Percentiles rank a stretch among this genome's conserved stretches.
Conservation (phyloP, 1,140 invertebrate species). For the Babylonia areolata region DNA sequence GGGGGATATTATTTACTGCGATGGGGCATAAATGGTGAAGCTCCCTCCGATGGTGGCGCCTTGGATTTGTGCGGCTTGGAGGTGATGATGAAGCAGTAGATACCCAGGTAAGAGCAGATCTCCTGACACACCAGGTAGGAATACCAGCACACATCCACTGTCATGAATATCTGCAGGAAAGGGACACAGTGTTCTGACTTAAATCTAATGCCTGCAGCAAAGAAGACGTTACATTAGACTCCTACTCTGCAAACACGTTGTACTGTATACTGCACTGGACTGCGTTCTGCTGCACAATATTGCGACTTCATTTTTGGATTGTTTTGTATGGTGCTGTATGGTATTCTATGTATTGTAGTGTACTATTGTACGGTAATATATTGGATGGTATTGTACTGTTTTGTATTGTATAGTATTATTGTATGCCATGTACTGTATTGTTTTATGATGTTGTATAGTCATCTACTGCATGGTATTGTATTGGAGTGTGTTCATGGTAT, state of each 20-base stretch:
- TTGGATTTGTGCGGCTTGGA: conserved; percentile 44
- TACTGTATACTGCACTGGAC: too few relatives aligned
- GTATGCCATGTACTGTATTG: too few relatives aligned
- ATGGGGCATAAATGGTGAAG: not conserved
- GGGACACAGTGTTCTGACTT: not conserved
- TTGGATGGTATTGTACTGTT: too few relatives aligned
- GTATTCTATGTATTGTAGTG: too few relatives aligned
- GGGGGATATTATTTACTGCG: not conserved
- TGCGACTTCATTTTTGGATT: too few relatives aligned
- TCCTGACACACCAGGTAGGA: conserved; percentile 88
- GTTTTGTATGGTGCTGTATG: too few relatives aligned
- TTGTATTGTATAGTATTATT: too few relatives aligned
- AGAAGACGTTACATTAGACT: not conserved
- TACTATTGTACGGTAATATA: too few relatives aligned
- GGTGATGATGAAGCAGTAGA: conserved; percentile 88
- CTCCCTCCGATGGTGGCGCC: not conserved
- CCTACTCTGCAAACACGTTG: not conserved
- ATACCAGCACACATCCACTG: conserved; percentile 88
- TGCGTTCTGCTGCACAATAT: too few relatives aligned
- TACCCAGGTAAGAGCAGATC: conserved; percentile 92
- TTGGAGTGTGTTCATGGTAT: too few relatives aligned
- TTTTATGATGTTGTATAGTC: too few relatives aligned
- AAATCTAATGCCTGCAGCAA: not conserved
- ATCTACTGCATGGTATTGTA: too few relatives aligned
- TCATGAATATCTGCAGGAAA: conserved; percentile 63